These are phyloP conservation scores for Drosophila mayaguana DNA, from an alignment of 2,888 invertebrate species.

Conservation along the genomic window DNA sequence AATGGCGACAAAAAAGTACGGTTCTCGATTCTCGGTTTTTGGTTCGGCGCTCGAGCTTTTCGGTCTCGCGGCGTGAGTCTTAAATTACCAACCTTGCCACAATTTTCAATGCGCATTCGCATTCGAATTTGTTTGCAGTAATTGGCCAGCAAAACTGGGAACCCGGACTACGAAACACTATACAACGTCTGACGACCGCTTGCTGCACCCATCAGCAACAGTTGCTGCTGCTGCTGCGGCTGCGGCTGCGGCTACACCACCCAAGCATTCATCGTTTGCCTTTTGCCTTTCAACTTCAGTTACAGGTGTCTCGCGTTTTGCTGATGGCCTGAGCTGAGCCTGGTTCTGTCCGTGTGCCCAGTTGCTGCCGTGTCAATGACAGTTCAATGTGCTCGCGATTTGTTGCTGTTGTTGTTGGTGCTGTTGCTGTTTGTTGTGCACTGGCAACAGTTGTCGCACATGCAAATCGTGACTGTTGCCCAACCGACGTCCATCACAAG, in stretches of 20 bases:
- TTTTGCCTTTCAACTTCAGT: constrained; percentile 76
- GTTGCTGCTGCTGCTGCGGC: constrained; percentile 12
- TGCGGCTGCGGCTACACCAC: constrained; percentile 40
- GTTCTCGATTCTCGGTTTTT: constrained; percentile 36
- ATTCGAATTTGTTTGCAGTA: constrained; percentile 81
- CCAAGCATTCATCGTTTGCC: constrained; percentile 61
- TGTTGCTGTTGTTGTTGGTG: constrained; percentile 57
- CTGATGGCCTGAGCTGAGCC: constrained; percentile 32
- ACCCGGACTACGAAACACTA: constrained; percentile 25
- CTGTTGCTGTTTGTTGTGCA: constrained; percentile 49
- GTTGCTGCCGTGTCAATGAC: constrained; percentile 82
- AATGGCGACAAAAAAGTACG: constrained; percentile 67
- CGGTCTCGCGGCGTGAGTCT: constrained; percentile 71
- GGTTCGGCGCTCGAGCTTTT: constrained; percentile 11
- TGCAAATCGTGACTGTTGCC: constrained; percentile 81
- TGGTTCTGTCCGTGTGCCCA: constrained; percentile 39
- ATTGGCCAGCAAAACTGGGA: constrained; percentile 73
- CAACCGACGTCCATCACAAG: constrained; percentile 77
- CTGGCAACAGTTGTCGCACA: constrained; percentile 79
- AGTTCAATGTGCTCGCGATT: constrained; percentile 82
- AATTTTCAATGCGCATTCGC: constrained; percentile 80
- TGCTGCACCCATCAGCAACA: constrained; percentile 62
- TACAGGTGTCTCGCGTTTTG: constrained; percentile 69
- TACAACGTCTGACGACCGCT: constrained; percentile 31
- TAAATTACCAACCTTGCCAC: constrained; percentile 82